These are phyloP conservation scores for Ciconia stormi DNA, from an alignment of 2,113 vertebrate genomes.

Conservation along the genomic window DNA sequence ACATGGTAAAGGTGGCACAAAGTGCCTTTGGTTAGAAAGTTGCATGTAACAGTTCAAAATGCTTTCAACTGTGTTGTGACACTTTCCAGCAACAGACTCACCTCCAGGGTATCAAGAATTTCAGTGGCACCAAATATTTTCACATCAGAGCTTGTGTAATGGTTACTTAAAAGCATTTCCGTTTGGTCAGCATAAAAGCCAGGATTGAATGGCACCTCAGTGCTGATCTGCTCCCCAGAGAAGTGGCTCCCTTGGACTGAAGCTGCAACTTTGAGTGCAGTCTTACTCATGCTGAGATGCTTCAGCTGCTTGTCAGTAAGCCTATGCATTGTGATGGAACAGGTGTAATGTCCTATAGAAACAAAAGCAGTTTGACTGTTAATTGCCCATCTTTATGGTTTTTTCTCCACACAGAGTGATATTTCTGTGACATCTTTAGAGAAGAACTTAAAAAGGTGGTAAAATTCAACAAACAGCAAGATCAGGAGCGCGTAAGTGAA, in stretches of 20 bases:
- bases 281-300: slow-evolving; percentile 77
- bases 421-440: neutral
- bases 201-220: slow-evolving; percentile 80
- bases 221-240: slow-evolving; percentile 69
- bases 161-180: slow-evolving; percentile 85
- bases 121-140: slow-evolving; percentile 83
- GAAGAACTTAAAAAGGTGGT: neutral
- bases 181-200: slow-evolving; percentile 87
- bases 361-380: neutral
- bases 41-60: neutral
- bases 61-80: neutral
- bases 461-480: neutral
- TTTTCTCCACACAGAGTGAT: accelerated
- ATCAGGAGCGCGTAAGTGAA: accelerated
- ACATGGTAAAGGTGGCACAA: accelerated
- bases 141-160: slow-evolving; percentile 78
- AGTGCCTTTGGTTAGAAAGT: neutral
- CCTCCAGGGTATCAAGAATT: slow-evolving; percentile 84
- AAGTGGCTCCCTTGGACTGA: slow-evolving; percentile 62
- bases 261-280: slow-evolving; percentile 77
- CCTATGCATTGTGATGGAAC: slow-evolving; percentile 80
- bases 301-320: slow-evolving; percentile 83
- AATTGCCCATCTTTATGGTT: neutral
- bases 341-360: slow-evolving; percentile 86
- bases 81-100: slow-evolving; percentile 13